Conservation (phyloP, 2,888 invertebrate species). For the Trisateles emortualis region DNA sequence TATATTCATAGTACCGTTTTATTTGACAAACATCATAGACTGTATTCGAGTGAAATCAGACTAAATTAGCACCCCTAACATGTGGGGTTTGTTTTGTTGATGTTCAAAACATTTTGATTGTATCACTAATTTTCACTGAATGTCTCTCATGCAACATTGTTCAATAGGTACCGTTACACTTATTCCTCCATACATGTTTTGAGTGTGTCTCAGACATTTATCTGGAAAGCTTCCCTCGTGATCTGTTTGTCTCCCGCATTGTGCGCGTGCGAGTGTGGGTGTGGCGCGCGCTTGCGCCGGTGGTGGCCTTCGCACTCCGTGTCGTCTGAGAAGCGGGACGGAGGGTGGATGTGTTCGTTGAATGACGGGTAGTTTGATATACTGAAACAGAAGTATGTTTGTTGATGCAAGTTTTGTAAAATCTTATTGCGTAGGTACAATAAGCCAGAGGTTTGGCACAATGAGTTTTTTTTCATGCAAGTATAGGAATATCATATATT, state of each 20-base stretch:
- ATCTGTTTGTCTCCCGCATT: conserved; percentile 77
- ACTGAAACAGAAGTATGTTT: conserved; percentile 74
- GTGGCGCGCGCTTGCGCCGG: conserved; percentile 74
- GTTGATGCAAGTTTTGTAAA: not conserved
- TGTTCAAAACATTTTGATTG: too few relatives aligned
- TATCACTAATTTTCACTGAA: not conserved
- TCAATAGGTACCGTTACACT: not conserved
- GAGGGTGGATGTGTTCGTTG: conserved; percentile 94
- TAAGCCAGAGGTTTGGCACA: too few relatives aligned
- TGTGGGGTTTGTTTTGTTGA: not conserved
- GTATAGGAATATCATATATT: too few relatives aligned
- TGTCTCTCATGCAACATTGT: not conserved
- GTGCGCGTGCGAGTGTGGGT: conserved; percentile 53
- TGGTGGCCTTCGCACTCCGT: conserved; percentile 87
- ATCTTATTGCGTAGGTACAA: too few relatives aligned
- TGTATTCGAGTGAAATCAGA: not conserved
- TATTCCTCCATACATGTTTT: conserved; percentile 20
- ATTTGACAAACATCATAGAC: not conserved
- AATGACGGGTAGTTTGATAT: conserved; percentile 93
- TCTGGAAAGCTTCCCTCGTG: conserved; percentile 91
- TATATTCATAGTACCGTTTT: conserved; percentile 15
- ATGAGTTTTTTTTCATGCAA: too few relatives aligned
- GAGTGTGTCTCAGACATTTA: conserved; percentile 88
- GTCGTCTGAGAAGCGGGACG: conserved; percentile 94
- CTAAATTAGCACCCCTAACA: not conserved